Percentiles rank a stretch among this genome's conserved stretches.
Conservation (phyloP, 2,113 vertebrate species). For the Phylloscopus trochilus region DNA sequence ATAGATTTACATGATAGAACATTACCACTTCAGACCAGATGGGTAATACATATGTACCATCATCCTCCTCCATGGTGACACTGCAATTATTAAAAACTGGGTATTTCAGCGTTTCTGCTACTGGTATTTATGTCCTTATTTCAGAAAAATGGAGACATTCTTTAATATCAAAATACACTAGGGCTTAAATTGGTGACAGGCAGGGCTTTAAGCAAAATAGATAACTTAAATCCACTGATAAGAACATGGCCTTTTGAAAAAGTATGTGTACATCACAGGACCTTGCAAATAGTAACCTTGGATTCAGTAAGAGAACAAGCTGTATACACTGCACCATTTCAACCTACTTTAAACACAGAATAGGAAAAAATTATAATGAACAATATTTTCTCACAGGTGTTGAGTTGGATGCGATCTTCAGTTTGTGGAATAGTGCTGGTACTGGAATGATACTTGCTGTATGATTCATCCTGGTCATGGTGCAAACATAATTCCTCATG, state of each 20-base stretch:
- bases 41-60: not conserved
- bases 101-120: not conserved
- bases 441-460: not conserved
- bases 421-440: not conserved
- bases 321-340: not conserved
- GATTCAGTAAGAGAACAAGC: not conserved
- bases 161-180: not conserved
- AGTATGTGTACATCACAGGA: not conserved
- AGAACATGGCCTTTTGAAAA: not conserved
- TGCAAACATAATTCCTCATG: not conserved
- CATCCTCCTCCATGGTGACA: not conserved
- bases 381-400: not conserved
- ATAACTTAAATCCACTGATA: not conserved
- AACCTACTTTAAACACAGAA: not conserved
- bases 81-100: not conserved
- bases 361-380: not conserved
- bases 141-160: not conserved
- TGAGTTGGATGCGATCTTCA: not conserved
- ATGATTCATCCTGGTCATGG: not conserved
- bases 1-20: not conserved
- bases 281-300: not conserved
- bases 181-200: not conserved
- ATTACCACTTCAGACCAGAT: not conserved
- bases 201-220: not conserved
- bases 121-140: not conserved